Percentiles rank a stretch among this genome's conserved stretches.
These are phyloP conservation scores for Stegastes partitus DNA, from an alignment of 2,113 vertebrate genomes.

Conservation along the genomic window DNA sequence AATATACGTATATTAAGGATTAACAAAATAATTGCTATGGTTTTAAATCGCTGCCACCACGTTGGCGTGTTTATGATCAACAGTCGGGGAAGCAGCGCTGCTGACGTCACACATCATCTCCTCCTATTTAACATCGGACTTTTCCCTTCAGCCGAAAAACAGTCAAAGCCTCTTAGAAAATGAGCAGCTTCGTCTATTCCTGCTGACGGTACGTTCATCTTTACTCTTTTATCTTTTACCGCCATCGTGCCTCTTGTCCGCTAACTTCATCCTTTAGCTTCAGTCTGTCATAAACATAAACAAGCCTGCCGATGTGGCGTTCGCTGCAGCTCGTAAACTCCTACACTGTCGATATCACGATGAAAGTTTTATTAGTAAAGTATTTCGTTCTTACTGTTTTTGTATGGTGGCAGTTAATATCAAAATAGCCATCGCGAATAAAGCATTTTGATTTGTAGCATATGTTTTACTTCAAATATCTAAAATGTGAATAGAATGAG, in stretches of 20 bases:
- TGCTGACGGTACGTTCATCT: neutral
- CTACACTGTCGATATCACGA: fast-evolving
- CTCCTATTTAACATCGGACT: neutral
- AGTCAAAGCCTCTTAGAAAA: neutral
- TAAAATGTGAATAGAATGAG: too few species aligned
- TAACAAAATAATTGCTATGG: too few species aligned
- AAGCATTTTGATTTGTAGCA: neutral
- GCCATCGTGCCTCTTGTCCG: too few species aligned
- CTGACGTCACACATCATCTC: conserved; percentile 17
- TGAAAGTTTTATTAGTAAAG: neutral
- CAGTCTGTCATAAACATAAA: neutral
- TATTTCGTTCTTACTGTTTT: too few species aligned
- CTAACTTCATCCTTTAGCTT: fast-evolving
- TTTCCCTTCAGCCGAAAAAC: neutral
- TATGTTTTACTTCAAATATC: neutral
- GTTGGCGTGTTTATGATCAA: neutral
- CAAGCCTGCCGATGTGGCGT: neutral
- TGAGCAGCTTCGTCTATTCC: neutral
- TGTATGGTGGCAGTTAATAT: neutral
- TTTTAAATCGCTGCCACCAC: neutral
- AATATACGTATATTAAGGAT: too few species aligned
- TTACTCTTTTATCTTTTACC: too few species aligned
- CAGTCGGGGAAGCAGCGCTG: neutral
- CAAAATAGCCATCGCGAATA: neutral
- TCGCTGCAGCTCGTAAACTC: neutral